Base-by-base conservation (phyloP, 2,113 vertebrate species). In the Ramphastos sulfuratus region DNA sequence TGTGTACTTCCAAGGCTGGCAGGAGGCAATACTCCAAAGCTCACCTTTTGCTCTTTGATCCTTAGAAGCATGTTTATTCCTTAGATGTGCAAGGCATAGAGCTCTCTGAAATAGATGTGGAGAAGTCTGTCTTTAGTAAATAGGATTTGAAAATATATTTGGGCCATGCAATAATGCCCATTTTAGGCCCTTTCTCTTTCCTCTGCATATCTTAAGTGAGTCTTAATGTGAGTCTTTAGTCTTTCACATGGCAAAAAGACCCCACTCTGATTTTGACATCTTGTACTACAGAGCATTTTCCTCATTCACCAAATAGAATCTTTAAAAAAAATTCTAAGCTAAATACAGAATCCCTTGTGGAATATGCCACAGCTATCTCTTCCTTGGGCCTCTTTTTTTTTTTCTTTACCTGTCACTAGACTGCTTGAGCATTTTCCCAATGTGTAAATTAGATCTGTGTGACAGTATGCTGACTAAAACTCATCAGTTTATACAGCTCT, bases 111-210 rank as follows among this genome's bases (percentile, higher is more conserved):
- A 95, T 90, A 94, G 78, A 70, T 73, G 7, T 61, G 55, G 42
- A 81, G 55, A 92, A n/a, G 31, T 73, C 69, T 81, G 48, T 77
- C 33, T 33, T 88, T 64, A 90, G 76, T 81, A 94, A 95, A 95
- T 72, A 92, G 76, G 76, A 93, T 92, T 96, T 88, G 82, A 65
- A 90, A 86, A 92, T 81, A 60, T 83, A 93, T 94, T 91, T 93
- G 76, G 82, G 28, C 25, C 88, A 84, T 44, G 48, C 31, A 39
- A 66, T 88, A 90, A 89, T 74, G 56, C 64, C 31, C 28, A 8
- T 89, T 75, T 90, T 87, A 27, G 80, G 79, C 63, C 15, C 24
- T 46, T 91, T 76, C 24, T 88, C 46, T 24, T 87, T 66, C 35
- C 27, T 10, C 30, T 50, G 28, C 9, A 54, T 82, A 39, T 35